phyloP scores from a whole-genome alignment of 2,888 invertebrate genomes.

The Stomorhina lunata region DNA sequence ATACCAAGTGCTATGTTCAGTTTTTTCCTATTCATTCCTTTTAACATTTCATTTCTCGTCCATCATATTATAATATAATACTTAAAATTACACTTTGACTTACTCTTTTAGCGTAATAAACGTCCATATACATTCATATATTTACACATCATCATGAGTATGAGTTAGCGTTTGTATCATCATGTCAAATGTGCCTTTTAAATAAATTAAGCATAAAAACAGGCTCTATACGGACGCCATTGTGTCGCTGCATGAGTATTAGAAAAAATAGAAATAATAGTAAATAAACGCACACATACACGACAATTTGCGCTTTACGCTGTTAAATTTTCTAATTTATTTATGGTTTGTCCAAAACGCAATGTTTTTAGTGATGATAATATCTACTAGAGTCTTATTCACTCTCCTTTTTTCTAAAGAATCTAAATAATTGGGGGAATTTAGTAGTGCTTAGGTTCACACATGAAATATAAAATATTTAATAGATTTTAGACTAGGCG shows the following conservation, averaged over 20 bases:
- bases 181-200: slow-evolving; percentile 72
- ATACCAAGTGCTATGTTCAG: background rate
- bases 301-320: slow-evolving; percentile 65
- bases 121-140: background rate
- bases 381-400: slow-evolving; percentile 3
- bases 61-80: slow-evolving; percentile 49
- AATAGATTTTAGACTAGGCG: background rate
- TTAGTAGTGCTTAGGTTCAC: no score
- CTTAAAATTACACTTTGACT: slow-evolving; percentile 4
- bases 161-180: background rate
- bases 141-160: background rate
- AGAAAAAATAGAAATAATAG: slow-evolving; percentile 5
- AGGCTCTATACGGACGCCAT: slow-evolving; percentile 74
- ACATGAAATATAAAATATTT: no score
- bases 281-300: slow-evolving; percentile 54
- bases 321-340: slow-evolving; percentile 66
- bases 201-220: slow-evolving; percentile 77
- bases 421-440: no score
- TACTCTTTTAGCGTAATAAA: background rate
- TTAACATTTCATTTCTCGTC: slow-evolving; percentile 48
- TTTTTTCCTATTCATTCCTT: slow-evolving; percentile 16
- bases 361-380: slow-evolving; percentile 59
- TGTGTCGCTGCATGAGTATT: slow-evolving; percentile 72
- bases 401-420: background rate
- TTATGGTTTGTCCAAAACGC: slow-evolving; percentile 62